Evolutionary conservation across 1,140 invertebrate genomes (phyloP).

Genomic region (Aphelenchoides besseyi): DNA sequence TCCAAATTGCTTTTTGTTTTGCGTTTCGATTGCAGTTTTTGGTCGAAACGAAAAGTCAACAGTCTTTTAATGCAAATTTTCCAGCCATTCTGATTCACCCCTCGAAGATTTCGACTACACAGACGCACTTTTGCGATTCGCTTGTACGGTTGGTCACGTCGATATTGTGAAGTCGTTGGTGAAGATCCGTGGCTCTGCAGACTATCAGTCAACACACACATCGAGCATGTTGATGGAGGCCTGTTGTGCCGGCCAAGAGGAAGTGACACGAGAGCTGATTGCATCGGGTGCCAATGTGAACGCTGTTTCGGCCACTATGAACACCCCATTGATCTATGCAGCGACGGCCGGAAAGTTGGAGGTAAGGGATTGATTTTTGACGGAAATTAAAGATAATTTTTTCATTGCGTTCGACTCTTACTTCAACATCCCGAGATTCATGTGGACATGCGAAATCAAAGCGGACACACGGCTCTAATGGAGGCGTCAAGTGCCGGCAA

Average conservation of each 20-base stretch:
- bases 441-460: conserved; percentile 73
- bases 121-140: conserved; percentile 19
- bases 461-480: conserved; percentile 97
- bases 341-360: conserved; percentile 91
- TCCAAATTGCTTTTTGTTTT: background rate
- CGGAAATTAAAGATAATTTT: conserved; percentile 55
- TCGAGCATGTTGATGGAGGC: conserved; percentile 98
- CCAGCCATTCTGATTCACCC: background rate
- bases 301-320: conserved; percentile 96
- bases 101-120: conserved; percentile 12
- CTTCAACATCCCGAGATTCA: conserved; percentile 32
- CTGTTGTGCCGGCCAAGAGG: conserved; percentile 88
- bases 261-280: conserved; percentile 80
- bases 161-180: conserved; percentile 33
- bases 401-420: conserved; percentile 48
- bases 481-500: conserved; percentile 90
- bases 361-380: conserved; percentile 72
- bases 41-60: no score
- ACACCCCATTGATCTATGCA: conserved; percentile 97
- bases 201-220: conserved; percentile 67
- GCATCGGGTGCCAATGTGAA: conserved; percentile 90
- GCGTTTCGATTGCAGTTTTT: no score
- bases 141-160: conserved; percentile 27
- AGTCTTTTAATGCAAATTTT: background rate
- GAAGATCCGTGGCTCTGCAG: conserved; percentile 62